Evolutionary conservation across 1,140 invertebrate genomes (phyloP).

Genomic region (Augochlora pura): DNA sequence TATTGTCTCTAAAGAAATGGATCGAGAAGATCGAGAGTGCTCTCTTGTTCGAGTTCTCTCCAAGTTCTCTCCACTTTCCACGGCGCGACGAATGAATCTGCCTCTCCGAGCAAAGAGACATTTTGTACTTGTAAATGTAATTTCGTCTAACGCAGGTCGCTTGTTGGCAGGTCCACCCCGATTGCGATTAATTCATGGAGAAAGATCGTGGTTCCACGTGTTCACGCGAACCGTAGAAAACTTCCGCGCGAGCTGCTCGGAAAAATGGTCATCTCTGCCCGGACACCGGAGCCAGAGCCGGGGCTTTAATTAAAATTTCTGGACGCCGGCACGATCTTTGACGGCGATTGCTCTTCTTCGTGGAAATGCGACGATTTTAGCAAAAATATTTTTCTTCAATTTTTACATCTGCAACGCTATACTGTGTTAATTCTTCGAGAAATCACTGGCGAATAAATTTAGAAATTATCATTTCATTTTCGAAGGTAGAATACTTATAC

Average conservation of each 20-base stretch:
- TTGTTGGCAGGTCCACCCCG: background rate
- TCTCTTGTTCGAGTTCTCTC: too few species aligned
- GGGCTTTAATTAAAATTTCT: slow-evolving; percentile 32
- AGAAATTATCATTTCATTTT: too few species aligned
- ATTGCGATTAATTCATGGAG: slow-evolving; percentile 15
- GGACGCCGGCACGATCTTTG: background rate
- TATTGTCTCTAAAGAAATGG: too few species aligned
- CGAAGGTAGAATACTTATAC: too few species aligned
- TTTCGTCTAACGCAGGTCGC: background rate
- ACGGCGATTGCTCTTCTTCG: background rate
- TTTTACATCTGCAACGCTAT: too few species aligned
- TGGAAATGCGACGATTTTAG: too few species aligned
- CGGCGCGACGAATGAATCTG: background rate
- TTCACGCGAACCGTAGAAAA: background rate
- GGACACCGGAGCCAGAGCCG: too few species aligned
- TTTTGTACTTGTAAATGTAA: slow-evolving; percentile 26
- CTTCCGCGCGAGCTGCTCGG: slow-evolving; percentile 2
- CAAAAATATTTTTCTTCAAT: too few species aligned
- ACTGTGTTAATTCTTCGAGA: too few species aligned
- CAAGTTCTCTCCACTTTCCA: too few species aligned
- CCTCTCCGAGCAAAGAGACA: background rate
- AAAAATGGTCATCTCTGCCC: slow-evolving; percentile 20
- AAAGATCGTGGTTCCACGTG: background rate
- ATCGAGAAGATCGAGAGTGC: background rate
- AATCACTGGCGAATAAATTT: too few species aligned